Conservation (phyloP, 2,797 vertebrate species). For the Catostomus latipinnis region DNA sequence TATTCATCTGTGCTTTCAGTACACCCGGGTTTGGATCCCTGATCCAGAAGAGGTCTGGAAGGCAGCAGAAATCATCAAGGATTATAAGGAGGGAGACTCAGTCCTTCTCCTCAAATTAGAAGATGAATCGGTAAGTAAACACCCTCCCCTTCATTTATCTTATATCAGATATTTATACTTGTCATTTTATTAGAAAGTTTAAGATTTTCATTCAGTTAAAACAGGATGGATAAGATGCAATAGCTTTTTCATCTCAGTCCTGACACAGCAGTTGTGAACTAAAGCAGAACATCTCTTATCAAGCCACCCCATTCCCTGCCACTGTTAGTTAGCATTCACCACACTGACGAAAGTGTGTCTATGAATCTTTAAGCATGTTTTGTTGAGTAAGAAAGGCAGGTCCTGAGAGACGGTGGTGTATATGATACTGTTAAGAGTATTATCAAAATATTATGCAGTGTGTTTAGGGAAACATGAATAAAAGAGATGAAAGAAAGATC, state of each 20-base stretch:
- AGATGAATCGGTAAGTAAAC: constrained; percentile 86
- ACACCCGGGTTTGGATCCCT: constrained; percentile 93
- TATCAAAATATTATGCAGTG: constrained; percentile 39
- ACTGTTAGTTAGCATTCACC: background rate
- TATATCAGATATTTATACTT: background rate
- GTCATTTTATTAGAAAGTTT: background rate
- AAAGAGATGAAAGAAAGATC: constrained; percentile 24
- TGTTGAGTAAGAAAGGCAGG: constrained; percentile 12
- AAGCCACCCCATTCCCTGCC: background rate
- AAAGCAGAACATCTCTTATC: background rate
- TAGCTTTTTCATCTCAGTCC: background rate
- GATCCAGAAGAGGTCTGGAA: constrained; percentile 91
- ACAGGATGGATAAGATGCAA: background rate
- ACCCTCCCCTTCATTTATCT: background rate
- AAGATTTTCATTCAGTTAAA: background rate
- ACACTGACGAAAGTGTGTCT: constrained; percentile 19
- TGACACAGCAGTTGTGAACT: constrained; percentile 15
- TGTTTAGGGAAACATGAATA: constrained; percentile 20
- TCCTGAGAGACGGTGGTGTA: background rate
- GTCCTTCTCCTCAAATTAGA: constrained; percentile 86
- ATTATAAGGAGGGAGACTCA: constrained; percentile 90
- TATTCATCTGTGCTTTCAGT: constrained; percentile 71
- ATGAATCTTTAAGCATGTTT: constrained; percentile 49
- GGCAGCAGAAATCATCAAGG: constrained; percentile 87
- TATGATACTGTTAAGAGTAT: background rate